phyloP scores from a whole-genome alignment of 2,797 vertebrate species.

The Acipenser transmontanus region DNA sequence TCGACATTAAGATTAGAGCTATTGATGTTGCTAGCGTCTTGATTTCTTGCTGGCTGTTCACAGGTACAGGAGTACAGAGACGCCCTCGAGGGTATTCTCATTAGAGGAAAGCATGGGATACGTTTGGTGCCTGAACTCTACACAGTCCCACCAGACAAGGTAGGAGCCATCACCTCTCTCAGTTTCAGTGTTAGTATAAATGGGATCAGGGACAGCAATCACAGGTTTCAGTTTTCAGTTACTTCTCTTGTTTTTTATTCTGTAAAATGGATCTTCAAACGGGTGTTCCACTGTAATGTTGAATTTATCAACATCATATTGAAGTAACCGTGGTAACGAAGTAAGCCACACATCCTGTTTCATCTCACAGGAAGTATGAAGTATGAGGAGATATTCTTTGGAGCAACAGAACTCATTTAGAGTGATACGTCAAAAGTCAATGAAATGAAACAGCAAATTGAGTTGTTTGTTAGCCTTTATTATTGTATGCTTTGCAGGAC shows the following conservation, averaged over 20 bases:
- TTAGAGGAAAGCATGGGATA: constrained; percentile 84
- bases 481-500: no score
- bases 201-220: background rate
- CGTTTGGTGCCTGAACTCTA: constrained; percentile 88
- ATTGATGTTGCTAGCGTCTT: no score
- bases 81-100: constrained; percentile 85
- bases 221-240: background rate
- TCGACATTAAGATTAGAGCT: no score
- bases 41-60: constrained; percentile 5
- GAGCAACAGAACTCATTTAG: no score
- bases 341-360: no score
- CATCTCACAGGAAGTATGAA: no score
- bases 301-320: no score
- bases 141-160: constrained; percentile 81
- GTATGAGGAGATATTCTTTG: no score
- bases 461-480: background rate
- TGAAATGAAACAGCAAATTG: background rate
- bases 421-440: no score
- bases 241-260: background rate
- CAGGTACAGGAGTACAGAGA: constrained; percentile 93
- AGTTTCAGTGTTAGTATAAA: background rate
- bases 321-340: no score
- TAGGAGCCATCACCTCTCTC: constrained; percentile 32
- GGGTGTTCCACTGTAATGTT: no score
- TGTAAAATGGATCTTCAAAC: no score